phyloP scores from a whole-genome alignment of 2,888 invertebrate species.

The Acanthosoma haemorrhoidale region DNA sequence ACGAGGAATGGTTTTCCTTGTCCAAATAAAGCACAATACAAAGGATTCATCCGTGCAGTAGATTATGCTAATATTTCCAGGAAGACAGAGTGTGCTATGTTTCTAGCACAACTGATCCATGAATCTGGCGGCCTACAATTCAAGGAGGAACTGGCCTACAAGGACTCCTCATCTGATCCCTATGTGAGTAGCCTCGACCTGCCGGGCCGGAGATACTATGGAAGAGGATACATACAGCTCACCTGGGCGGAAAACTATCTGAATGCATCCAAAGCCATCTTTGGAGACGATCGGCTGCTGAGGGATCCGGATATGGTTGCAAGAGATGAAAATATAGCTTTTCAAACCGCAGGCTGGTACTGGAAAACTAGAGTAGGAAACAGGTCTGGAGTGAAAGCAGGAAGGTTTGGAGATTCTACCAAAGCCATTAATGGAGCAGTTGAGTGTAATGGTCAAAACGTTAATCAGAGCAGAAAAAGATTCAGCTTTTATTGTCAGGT shows the following conservation, averaged over 20 bases:
- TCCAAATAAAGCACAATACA: background rate
- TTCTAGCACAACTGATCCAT: slow-evolving; percentile 1
- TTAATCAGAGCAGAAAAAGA: background rate
- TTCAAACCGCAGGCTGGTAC: background rate
- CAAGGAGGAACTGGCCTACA: background rate
- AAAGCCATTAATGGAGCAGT: background rate
- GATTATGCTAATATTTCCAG: background rate
- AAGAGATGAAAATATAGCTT: background rate
- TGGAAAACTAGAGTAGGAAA: background rate
- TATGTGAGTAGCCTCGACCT: background rate
- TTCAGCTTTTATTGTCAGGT: background rate
- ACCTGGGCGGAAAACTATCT: background rate
- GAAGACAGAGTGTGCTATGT: background rate
- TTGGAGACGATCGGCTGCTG: background rate
- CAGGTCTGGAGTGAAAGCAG: background rate
- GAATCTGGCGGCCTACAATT: background rate
- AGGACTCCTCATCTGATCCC: background rate
- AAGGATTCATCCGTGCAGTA: background rate
- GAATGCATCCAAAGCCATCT: background rate
- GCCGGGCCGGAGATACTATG: background rate
- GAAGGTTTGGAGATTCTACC: background rate
- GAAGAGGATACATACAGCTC: slow-evolving; percentile 6
- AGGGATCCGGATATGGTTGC: background rate
- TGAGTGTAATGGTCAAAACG: background rate
- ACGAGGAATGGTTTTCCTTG: background rate